These are phyloP conservation scores for Serripes groenlandicus DNA, from an alignment of 2,888 invertebrate genomes.

Conservation along the genomic window DNA sequence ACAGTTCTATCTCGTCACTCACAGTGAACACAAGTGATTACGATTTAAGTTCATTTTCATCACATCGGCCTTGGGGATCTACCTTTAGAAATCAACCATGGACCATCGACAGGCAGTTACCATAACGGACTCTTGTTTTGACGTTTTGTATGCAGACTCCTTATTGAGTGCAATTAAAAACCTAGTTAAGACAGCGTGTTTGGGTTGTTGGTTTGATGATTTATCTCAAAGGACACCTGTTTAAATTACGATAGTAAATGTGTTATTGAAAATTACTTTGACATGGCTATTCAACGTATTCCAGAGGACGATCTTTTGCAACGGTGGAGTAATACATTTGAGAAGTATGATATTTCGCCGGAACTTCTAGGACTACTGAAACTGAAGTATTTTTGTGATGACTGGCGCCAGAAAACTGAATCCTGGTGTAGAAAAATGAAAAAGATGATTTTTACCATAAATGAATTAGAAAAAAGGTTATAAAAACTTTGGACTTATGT, in stretches of 20 bases:
- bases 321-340: background rate
- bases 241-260: slow-evolving; percentile 2
- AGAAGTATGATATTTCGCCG: slow-evolving; percentile 6
- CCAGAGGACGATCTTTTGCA: slow-evolving; percentile 3
- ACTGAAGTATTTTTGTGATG: slow-evolving; percentile 7
- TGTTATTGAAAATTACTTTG: no score
- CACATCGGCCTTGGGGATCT: background rate
- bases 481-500: no score
- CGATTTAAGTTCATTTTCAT: slow-evolving; percentile 3
- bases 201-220: background rate
- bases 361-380: slow-evolving; percentile 8
- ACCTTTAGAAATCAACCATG: background rate
- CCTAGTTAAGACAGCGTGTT: background rate
- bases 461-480: no score
- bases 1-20: background rate
- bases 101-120: background rate
- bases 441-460: no score
- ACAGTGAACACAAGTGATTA: no score
- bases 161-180: slow-evolving; percentile 3
- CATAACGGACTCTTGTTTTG: background rate
- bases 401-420: slow-evolving; percentile 6
- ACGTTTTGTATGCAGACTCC: background rate
- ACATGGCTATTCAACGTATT: slow-evolving; percentile 4
- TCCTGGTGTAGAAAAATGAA: slow-evolving; percentile 13
- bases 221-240: slow-evolving; percentile 7